Evolutionary conservation across 2,888 invertebrate species (phyloP), one percentile per base, ranked within the genome.

Genomic region (Hypselothyrea guttata): DNA sequence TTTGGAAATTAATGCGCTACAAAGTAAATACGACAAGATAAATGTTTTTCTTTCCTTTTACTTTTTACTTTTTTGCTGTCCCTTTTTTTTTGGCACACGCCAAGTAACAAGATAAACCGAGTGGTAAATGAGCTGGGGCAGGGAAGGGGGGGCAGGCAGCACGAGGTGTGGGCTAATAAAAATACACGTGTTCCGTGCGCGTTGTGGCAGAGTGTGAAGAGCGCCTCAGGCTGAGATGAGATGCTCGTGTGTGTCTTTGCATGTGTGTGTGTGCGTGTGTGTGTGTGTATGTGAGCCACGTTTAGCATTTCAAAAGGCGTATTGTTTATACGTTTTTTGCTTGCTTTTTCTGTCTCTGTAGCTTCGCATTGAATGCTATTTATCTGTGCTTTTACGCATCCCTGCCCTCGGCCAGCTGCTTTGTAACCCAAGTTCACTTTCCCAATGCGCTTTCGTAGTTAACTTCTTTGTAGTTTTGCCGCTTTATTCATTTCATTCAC

Each of bases 271-370:
- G 28, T 31, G 44, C 33, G 34, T 31, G 41, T 41, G 55, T 30
- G 55, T 47, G 54, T 40, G 52, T 46, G 52, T 30, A 52, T 65
- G 57, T 71, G 52, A 54, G 57, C 37, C 64, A 68, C 83, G 82
- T 82, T 83, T 82, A 82, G 81, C 82, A 82, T 82, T 82, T 83
- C 81, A 82, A 82, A 82, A 81, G 83, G 73, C 79, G 75, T 77
- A 79, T 79, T 81, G 81, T 81, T 74, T 74, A 64, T 64, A 71
- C 59, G 71, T 54, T 42, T 64, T 56, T 63, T 12, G 27, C 33
- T 37, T 22, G 45, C 42, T 12, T 48, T 47, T 56, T 62, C 49
- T n/a, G n/a, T n/a, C 57, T 61, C 61, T 51, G 62, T 71, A 47
- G 61, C 66, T 81, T 61, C 71, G 65, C 75, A 76, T 76, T 62